Conservation (phyloP, 2,888 invertebrate genomes). For the Drosophila peninsularis region DNA sequence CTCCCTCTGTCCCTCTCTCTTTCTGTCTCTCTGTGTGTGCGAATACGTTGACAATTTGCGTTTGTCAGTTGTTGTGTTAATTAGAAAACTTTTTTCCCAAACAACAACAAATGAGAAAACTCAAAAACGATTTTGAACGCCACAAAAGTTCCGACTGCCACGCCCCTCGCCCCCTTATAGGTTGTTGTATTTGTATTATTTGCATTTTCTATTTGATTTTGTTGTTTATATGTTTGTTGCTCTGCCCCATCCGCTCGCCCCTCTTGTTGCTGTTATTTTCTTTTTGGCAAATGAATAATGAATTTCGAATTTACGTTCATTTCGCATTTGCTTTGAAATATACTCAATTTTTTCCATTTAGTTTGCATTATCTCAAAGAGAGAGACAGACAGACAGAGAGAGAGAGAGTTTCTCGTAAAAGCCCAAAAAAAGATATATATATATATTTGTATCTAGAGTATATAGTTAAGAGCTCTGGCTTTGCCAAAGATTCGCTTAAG, state of each 20-base stretch:
- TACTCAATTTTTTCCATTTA: constrained; percentile 19
- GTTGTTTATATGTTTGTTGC: constrained; percentile 44
- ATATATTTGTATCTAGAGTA: not conserved
- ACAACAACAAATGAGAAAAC: constrained; percentile 68
- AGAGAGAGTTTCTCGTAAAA: not conserved
- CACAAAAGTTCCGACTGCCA: constrained; percentile 53
- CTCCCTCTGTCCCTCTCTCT: not conserved
- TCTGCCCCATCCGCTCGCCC: not conserved
- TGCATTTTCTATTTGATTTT: constrained; percentile 76
- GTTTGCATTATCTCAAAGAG: constrained; percentile 24
- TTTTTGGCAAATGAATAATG: constrained; percentile 73
- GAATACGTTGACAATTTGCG: constrained; percentile 77
- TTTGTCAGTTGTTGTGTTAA: constrained; percentile 81
- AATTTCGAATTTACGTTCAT: constrained; percentile 72
- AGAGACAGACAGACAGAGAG: not conserved
- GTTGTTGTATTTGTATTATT: constrained; percentile 61
- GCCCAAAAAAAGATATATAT: not conserved
- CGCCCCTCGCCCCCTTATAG: not conserved
- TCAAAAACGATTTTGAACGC: constrained; percentile 76
- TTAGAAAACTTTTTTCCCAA: constrained; percentile 79
- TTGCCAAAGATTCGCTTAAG: constrained; percentile 45
- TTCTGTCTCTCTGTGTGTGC: constrained; percentile 19
- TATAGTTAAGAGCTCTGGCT: constrained; percentile 26
- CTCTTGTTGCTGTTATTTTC: constrained; percentile 18
- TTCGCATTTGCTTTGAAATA: constrained; percentile 37